Conservation (phyloP, 2,113 vertebrate species). For the Chaetura pelagica region DNA sequence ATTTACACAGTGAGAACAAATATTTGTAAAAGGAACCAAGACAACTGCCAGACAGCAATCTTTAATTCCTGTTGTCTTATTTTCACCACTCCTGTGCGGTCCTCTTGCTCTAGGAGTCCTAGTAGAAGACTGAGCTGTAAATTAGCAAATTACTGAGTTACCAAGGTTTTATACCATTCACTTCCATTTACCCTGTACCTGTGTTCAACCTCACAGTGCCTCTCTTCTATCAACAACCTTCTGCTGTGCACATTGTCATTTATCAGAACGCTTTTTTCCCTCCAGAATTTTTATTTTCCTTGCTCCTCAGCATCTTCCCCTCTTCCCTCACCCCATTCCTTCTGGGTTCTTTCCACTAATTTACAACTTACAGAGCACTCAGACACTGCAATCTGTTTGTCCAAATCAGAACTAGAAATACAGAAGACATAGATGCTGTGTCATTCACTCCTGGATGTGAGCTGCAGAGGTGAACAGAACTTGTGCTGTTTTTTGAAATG, state of each 20-base stretch:
- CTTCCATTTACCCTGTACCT: neutral
- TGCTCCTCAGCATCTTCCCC: neutral
- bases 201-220: neutral
- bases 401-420: neutral
- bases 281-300: neutral
- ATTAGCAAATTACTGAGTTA: neutral
- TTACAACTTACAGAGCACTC: neutral
- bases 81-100: neutral
- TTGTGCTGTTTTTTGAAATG: neutral
- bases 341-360: neutral
- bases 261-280: neutral
- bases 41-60: neutral
- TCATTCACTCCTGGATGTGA: neutral
- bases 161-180: neutral
- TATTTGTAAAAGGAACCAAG: neutral
- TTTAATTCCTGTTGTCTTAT: neutral
- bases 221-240: neutral
- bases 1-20: neutral
- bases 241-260: neutral
- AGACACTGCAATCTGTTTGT: neutral
- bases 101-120: neutral
- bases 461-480: neutral
- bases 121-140: neutral
- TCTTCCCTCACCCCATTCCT: neutral
- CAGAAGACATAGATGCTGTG: neutral